These are phyloP conservation scores for Bhutanitis thaidina DNA, from an alignment of 2,888 invertebrate species.

Conservation along the genomic window DNA sequence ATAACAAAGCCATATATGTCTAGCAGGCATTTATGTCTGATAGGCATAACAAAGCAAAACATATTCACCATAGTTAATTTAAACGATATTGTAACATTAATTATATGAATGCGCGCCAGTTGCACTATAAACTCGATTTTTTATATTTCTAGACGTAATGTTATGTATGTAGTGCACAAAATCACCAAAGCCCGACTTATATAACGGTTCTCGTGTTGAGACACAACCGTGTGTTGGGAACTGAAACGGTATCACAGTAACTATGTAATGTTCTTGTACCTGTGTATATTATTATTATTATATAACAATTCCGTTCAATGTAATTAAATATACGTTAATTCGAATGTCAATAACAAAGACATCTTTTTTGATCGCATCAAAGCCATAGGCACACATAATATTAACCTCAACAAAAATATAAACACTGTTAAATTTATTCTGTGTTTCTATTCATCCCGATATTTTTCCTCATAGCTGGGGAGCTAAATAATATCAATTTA, in stretches of 20 bases:
- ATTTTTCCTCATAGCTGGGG: neutral
- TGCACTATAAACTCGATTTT: constrained; percentile 47
- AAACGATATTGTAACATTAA: constrained; percentile 20
- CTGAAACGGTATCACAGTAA: constrained; percentile 21
- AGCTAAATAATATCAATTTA: no score
- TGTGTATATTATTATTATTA: constrained; percentile 35
- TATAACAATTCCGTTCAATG: constrained; percentile 53
- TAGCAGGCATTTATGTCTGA: no score
- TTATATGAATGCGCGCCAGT: constrained; percentile 35
- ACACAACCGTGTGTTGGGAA: constrained; percentile 4
- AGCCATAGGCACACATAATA: constrained; percentile 73
- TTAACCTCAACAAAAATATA: constrained; percentile 75
- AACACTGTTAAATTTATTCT: constrained; percentile 71
- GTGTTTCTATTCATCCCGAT: constrained; percentile 39
- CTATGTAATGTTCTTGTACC: constrained; percentile 36
- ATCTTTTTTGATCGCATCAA: constrained; percentile 51
- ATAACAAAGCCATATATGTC: no score
- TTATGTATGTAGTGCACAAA: constrained; percentile 66
- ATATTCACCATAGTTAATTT: no score
- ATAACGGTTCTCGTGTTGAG: neutral
- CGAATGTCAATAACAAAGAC: constrained; percentile 65
- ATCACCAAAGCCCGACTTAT: constrained; percentile 31
- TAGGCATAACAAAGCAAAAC: no score
- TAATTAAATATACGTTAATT: constrained; percentile 57
- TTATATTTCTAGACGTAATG: constrained; percentile 54